Conservation (phyloP, 1,140 invertebrate species). For the Trinorchestia longiramus region DNA sequence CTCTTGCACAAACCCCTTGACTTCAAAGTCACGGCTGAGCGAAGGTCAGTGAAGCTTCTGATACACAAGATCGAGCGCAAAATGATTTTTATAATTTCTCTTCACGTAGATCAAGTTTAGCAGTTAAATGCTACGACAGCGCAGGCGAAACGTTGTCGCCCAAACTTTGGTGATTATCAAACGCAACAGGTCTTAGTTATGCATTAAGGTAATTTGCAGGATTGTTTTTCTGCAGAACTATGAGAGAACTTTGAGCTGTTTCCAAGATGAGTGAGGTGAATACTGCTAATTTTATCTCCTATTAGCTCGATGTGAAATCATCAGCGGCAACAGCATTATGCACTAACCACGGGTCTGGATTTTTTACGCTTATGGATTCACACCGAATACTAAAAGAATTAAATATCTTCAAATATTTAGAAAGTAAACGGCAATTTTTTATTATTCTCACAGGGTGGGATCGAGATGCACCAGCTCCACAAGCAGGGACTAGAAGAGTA, state of each 20-base stretch:
- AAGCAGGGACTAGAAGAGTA: not conserved
- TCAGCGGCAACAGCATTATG: not conserved
- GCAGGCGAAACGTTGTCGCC: not conserved
- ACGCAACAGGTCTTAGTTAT: not conserved
- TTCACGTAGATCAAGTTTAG: not conserved
- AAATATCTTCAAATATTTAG: not conserved
- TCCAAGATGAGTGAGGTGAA: not conserved
- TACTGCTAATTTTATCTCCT: not conserved
- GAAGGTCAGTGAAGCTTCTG: not conserved
- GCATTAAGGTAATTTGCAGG: not conserved
- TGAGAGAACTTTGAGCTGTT: not conserved
- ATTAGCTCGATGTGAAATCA: not conserved
- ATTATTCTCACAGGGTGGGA: not conserved
- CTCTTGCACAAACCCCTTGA: not conserved
- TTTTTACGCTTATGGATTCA: not conserved
- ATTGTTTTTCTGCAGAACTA: not conserved
- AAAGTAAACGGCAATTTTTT: not conserved
- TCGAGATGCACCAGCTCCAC: not conserved
- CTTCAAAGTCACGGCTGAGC: not conserved
- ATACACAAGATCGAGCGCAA: not conserved
- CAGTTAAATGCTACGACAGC: not conserved
- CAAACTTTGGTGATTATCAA: not conserved
- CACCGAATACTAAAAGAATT: not conserved
- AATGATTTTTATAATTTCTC: not conserved
- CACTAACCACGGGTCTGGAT: not conserved